Evolutionary conservation across 53 echinoderm and acorn worm genomes (phyloP).

Genomic region (Antedon mediterranea): DNA sequence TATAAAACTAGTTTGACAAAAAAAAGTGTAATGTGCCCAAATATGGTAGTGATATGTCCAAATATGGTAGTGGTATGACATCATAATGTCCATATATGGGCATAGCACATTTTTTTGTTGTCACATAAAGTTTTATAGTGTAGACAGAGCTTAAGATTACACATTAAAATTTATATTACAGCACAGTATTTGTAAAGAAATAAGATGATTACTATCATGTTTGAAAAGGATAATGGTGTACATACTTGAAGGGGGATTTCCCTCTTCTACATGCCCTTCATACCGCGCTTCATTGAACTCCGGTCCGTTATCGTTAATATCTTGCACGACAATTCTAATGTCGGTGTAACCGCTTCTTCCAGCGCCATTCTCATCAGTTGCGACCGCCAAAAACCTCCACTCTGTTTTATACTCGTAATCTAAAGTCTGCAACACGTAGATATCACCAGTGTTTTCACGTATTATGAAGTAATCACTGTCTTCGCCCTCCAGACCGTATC

Average conservation of each 20-base stretch:
- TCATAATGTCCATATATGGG: too few species aligned
- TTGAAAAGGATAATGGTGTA: neutral
- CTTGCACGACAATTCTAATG: constrained; percentile 34
- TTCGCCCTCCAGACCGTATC: constrained; percentile 47
- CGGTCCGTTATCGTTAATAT: constrained; percentile 64
- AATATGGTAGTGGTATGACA: too few species aligned
- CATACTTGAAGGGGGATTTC: constrained; percentile 6
- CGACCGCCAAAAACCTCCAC: constrained; percentile 37
- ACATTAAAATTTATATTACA: too few species aligned
- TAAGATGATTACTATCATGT: too few species aligned
- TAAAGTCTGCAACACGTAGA: constrained; percentile 17
- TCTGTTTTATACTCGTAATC: constrained; percentile 39
- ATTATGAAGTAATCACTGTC: constrained; percentile 53
- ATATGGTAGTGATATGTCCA: too few species aligned
- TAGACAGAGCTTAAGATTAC: too few species aligned
- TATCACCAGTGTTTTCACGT: constrained; percentile 23
- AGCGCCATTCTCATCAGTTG: constrained; percentile 23
- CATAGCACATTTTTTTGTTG: too few species aligned
- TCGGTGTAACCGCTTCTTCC: constrained; percentile 42
- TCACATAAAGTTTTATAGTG: too few species aligned
- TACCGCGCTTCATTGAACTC: constrained; percentile 52
- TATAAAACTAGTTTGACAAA: too few species aligned
- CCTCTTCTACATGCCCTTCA: constrained; percentile 37
- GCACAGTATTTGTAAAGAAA: too few species aligned
- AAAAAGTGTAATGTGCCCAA: too few species aligned